These are phyloP conservation scores for Drosophila mayaguana DNA, from an alignment of 2,888 invertebrate genomes.

Conservation along the genomic window DNA sequence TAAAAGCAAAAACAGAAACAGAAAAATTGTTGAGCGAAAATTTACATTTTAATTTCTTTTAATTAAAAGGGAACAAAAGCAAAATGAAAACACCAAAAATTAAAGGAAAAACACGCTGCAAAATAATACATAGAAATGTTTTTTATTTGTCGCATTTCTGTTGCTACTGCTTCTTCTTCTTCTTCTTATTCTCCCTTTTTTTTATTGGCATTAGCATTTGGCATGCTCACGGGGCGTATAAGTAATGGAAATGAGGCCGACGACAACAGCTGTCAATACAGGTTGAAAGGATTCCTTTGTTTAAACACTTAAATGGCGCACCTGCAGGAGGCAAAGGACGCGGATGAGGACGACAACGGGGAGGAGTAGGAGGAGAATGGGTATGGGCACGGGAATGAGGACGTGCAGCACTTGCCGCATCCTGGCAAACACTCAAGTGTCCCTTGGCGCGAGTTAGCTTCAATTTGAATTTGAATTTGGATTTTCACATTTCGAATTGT, in stretches of 20 bases:
- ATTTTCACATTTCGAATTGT: constrained; percentile 1
- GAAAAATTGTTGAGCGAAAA: constrained; percentile 48
- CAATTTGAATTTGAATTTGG: constrained; percentile 31
- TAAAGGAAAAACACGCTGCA: constrained; percentile 22
- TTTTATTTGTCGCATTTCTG: constrained; percentile 20
- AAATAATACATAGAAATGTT: constrained; percentile 68
- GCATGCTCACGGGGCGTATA: constrained; percentile 53
- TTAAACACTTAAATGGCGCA: constrained; percentile 46
- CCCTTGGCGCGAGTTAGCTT: constrained; percentile 43
- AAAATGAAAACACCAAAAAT: constrained; percentile 3
- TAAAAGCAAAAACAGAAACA: constrained; percentile 16
- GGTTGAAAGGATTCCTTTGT: constrained; percentile 50
- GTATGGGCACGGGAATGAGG: not conserved
- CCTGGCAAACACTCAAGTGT: constrained; percentile 28
- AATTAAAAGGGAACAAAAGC: constrained; percentile 64
- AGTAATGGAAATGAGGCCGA: constrained; percentile 53
- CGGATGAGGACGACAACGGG: not conserved
- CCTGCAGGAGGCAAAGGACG: constrained; percentile 9
- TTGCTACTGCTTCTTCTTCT: not conserved
- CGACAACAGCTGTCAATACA: constrained; percentile 64
- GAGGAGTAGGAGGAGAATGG: too few relatives aligned
- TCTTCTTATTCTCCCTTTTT: constrained; percentile 7
- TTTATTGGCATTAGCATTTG: constrained; percentile 68
- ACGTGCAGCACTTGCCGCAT: constrained; percentile 2
- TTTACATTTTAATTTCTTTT: constrained; percentile 80